A percentile compares a stretch with the other conserved stretches of the same genome.
Evolutionary conservation across 2,888 invertebrate species (phyloP).

Genomic region (Diarsia brunnea): DNA sequence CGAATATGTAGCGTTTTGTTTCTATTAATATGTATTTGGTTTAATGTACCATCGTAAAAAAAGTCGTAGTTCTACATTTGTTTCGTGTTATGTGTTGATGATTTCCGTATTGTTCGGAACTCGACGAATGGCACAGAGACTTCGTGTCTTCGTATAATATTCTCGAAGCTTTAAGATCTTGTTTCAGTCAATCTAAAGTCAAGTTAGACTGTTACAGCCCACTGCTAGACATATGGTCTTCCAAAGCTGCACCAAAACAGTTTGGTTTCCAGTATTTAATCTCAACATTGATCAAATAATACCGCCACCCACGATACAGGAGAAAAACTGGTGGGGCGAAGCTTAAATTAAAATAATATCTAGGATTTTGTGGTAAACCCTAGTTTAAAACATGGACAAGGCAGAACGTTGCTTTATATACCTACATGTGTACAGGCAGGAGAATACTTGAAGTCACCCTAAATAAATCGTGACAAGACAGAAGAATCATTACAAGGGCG

Average conservation of each 20-base stretch:
- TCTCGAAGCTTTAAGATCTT: background rate
- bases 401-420: background rate
- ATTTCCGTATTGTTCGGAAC: slow-evolving; percentile 9
- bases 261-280: background rate
- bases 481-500: background rate
- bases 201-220: background rate
- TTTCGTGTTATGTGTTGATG: background rate
- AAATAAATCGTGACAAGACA: background rate
- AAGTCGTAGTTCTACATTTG: slow-evolving; percentile 6
- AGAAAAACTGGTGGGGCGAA: too few relatives aligned
- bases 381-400: background rate
- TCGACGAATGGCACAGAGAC: background rate
- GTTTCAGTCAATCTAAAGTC: background rate
- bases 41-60: slow-evolving; percentile 20
- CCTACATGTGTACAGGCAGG: background rate
- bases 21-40: slow-evolving; percentile 50
- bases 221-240: background rate
- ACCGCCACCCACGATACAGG: too few relatives aligned
- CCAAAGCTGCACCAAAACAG: background rate
- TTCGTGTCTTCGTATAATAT: background rate
- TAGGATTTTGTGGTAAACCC: background rate
- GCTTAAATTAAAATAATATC: too few relatives aligned
- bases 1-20: slow-evolving; percentile 52
- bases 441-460: background rate
- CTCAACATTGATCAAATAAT: background rate